Evolutionary conservation across 2,113 vertebrate species (phyloP).

Genomic region (Tamias sibiricus): DNA sequence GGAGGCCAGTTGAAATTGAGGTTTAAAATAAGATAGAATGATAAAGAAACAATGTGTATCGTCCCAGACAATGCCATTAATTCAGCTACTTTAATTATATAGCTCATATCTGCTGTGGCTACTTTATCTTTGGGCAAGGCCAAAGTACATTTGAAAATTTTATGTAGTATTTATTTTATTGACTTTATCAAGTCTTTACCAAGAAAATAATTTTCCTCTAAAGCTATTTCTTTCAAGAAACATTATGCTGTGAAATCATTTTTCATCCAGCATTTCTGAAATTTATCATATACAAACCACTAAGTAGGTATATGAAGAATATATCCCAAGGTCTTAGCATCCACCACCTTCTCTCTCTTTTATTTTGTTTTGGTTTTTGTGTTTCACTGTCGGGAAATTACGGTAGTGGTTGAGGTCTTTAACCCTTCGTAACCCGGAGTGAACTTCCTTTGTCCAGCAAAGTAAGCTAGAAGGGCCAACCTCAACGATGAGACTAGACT

Average conservation of each 20-base stretch:
- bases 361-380: too few relatives aligned
- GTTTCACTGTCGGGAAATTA: too few relatives aligned
- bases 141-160: background rate
- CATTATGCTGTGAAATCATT: background rate
- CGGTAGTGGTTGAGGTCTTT: too few relatives aligned
- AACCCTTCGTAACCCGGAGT: too few relatives aligned
- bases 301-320: background rate
- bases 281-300: background rate
- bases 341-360: background rate
- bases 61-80: conserved; percentile 23
- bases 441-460: too few relatives aligned
- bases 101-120: background rate
- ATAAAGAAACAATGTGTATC: conserved; percentile 13
- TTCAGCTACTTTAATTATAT: conserved; percentile 42
- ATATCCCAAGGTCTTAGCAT: background rate
- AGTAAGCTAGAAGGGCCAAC: too few relatives aligned
- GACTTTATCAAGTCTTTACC: conserved; percentile 16
- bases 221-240: conserved; percentile 29
- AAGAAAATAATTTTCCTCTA: conserved; percentile 28
- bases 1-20: conserved; percentile 55
- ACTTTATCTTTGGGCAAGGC: background rate
- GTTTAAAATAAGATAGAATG: conserved; percentile 3
- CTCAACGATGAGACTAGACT: too few relatives aligned
- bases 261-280: conserved; percentile 15
- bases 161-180: conserved; percentile 4